phyloP scores from a whole-genome alignment of 2,113 vertebrate species.

The Halichoeres trimaculatus region DNA sequence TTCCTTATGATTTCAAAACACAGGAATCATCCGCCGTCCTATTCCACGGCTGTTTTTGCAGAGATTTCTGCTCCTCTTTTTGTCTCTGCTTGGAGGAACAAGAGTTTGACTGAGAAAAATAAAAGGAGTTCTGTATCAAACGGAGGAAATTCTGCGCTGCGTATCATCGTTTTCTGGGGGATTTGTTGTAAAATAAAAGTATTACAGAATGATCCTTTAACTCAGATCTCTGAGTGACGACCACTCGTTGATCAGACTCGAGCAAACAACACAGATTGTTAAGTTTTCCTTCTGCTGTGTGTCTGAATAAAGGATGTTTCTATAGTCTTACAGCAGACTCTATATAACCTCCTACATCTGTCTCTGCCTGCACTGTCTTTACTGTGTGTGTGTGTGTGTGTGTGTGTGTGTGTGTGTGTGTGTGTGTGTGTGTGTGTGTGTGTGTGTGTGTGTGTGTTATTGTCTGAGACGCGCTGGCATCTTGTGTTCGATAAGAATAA shows the following conservation, averaged over 20 bases:
- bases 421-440: constrained; percentile 22
- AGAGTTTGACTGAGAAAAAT: not conserved
- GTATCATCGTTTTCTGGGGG: not conserved
- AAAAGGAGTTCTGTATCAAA: not conserved
- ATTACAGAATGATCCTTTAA: not conserved
- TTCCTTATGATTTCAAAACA: no score
- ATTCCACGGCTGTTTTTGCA: not conserved
- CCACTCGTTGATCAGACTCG: not conserved
- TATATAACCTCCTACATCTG: constrained; percentile 1
- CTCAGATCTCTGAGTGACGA: not conserved
- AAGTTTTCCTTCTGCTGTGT: not conserved
- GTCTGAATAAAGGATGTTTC: not conserved
- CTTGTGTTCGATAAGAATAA: constrained; percentile 59
- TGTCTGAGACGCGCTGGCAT: constrained; percentile 48
- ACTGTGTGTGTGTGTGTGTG: constrained; percentile 14
- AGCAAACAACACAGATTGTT: no score
- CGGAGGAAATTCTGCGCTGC: not conserved
- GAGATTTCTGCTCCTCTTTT: not conserved
- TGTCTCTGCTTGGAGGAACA: not conserved
- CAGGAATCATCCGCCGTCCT: no score
- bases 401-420: no score
- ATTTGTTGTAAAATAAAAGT: not conserved
- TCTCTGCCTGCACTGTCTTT: not conserved
- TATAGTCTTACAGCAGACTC: not conserved
- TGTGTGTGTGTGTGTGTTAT: constrained; percentile 44